Base-by-base conservation (phyloP, 2,113 vertebrate genomes). In the Nanorana parkeri region DNA sequence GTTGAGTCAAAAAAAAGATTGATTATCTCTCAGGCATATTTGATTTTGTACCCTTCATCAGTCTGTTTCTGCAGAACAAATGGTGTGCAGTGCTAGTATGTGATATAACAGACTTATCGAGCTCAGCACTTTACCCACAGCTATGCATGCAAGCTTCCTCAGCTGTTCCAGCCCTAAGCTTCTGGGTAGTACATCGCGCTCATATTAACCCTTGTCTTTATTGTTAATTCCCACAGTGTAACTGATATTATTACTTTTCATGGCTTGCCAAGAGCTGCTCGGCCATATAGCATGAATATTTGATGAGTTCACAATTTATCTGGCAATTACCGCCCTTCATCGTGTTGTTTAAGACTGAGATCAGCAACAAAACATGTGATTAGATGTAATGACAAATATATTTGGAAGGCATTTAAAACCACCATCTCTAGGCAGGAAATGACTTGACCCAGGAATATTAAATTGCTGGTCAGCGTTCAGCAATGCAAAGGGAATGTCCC, bases 341-440 rank as follows among this genome's bases (percentile, higher is more conserved):
- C 26, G 56, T 52, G 8, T 17, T n/a, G 24, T 28, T 56, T 29
- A 26, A 73, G 13, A 52, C 52, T 73, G 54, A 73, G 69, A 55
- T 73, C 69, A 73, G 69, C 69, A 73, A 55, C 69, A 73, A 29
- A 56, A 73, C 69, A 73, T 73, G 23, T 20, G 51, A 55, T 73
- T 56, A 56, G 10, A 32, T 55, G 69, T 56, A 73, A 73, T 73
- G 52, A 55, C 51, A 73, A 73, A 73, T 73, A 52, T 73, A 73
- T 73, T 73, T 73, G 69, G 24, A 73, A 73, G 54, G 69, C 55
- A 73, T 73, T 73, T 72, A 55, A 29, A 56, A 52, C 51, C 52
- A 24, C 51, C 56, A 73, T 55, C 6, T 15, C 21, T 29, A 56
- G 28, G 28, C 51, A 73, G 69, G 69, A 73, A 73, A 73, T 73